These are phyloP conservation scores for Enteromius fasciolatus DNA, from an alignment of 2,797 vertebrate species.

Conservation along the genomic window DNA sequence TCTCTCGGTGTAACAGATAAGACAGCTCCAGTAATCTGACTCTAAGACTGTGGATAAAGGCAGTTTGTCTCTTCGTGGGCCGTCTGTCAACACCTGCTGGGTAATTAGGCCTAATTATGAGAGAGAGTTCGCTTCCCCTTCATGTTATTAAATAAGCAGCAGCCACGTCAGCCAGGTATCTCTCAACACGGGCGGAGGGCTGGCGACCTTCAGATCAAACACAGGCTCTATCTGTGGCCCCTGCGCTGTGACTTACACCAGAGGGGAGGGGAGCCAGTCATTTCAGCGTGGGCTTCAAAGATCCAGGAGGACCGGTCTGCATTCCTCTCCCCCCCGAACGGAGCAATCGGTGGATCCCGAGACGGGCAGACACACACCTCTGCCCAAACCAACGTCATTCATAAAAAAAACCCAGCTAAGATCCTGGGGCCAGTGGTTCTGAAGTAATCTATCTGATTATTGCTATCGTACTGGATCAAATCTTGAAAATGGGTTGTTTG, in stretches of 20 bases:
- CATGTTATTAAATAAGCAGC: conserved; percentile 99
- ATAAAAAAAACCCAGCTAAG: conserved; percentile 72
- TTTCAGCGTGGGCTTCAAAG: conserved; percentile 91
- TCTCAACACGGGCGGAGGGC: conserved; percentile 90
- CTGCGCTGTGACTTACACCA: conserved; percentile 68
- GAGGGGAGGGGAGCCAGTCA: conserved; percentile 73
- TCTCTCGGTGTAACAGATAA: conserved; percentile 94
- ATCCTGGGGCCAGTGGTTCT: conserved; percentile 63
- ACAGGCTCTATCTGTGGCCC: conserved; percentile 91
- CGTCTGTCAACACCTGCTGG: conserved; percentile 98
- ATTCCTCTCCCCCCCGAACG: conserved; percentile 69
- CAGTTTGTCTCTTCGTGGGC: conserved; percentile 99
- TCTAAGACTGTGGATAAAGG: conserved; percentile 99
- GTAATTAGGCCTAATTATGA: conserved; percentile 99
- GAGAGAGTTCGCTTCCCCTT: conserved; percentile 98
- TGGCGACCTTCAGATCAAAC: conserved; percentile 99
- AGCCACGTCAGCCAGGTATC: conserved; percentile 90
- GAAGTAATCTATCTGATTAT: no score
- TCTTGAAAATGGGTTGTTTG: no score
- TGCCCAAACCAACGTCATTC: conserved; percentile 69
- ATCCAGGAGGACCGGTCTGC: conserved; percentile 68
- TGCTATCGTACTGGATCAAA: no score
- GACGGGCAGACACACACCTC: conserved; percentile 72
- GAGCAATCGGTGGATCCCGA: conserved; percentile 68
- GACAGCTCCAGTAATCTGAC: conserved; percentile 97